Evolutionary conservation across 37 sponge, comb jelly and placozoan species (phyloP).

Genomic region (Cladorhizidae sp.): DNA sequence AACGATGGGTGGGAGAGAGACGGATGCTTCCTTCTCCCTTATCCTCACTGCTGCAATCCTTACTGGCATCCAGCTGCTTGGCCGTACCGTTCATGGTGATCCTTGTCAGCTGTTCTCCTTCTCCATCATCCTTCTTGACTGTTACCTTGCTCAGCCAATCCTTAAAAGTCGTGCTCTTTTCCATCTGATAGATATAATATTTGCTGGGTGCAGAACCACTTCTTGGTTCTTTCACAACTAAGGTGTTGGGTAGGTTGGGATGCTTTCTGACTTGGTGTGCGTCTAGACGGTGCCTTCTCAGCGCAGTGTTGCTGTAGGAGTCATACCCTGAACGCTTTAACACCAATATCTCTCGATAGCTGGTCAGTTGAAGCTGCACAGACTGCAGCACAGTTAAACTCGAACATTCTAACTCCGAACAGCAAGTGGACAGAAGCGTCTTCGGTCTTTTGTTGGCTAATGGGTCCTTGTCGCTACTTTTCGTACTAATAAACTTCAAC

Average conservation of each 20-base stretch:
- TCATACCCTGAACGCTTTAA: neutral
- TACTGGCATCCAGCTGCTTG: no score
- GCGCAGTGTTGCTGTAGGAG: neutral
- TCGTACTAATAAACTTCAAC: neutral
- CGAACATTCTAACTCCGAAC: neutral
- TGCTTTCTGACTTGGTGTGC: neutral
- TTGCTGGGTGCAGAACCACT: neutral
- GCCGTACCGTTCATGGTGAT: no score
- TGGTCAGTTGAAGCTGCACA: conserved; percentile 3
- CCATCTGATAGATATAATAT: conserved; percentile 11
- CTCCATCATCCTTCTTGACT: neutral
- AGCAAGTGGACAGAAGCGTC: neutral
- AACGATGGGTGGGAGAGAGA: no score
- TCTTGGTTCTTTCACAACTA: neutral
- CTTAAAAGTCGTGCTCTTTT: neutral
- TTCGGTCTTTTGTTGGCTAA: neutral
- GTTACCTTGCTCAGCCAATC: neutral
- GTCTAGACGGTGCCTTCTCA: neutral
- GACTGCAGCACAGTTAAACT: neutral
- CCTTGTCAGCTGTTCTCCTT: no score
- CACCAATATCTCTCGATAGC: neutral
- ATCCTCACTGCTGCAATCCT: no score
- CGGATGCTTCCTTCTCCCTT: no score
- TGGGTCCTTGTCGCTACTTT: neutral
- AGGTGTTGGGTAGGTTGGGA: neutral